A percentile compares a stretch with the other conserved stretches of the same genome.
These are phyloP conservation scores for Acheta domesticus DNA, from an alignment of 2,888 invertebrate genomes.

Conservation along the genomic window DNA sequence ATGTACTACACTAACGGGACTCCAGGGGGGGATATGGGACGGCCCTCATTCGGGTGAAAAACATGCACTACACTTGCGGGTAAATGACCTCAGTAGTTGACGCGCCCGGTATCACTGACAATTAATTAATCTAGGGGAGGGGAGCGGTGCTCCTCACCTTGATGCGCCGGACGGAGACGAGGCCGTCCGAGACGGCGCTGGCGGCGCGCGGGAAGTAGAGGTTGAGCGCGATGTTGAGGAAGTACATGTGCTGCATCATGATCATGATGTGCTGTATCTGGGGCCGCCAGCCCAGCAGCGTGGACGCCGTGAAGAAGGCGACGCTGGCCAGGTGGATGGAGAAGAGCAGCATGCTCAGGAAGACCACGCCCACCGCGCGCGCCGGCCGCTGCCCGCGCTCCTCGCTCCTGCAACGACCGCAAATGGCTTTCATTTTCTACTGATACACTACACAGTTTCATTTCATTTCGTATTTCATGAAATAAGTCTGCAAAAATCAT, in stretches of 20 bases:
- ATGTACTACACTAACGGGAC: too few relatives aligned
- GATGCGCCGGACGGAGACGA: background rate
- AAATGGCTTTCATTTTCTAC: too few relatives aligned
- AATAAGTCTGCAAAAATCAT: too few relatives aligned
- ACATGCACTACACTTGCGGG: too few relatives aligned
- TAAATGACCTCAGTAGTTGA: too few relatives aligned
- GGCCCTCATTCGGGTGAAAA: too few relatives aligned
- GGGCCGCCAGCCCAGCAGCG: background rate
- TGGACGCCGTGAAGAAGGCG: background rate
- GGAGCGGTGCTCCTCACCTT: background rate
- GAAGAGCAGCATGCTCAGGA: background rate
- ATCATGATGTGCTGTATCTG: background rate
- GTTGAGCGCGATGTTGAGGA: conserved; percentile 1
- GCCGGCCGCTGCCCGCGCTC: background rate
- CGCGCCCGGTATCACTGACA: too few relatives aligned
- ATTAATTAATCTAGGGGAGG: too few relatives aligned
- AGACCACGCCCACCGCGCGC: background rate
- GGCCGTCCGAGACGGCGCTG: background rate
- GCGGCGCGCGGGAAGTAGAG: background rate
- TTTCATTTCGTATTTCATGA: too few relatives aligned
- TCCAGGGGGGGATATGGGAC: too few relatives aligned
- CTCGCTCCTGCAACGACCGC: background rate
- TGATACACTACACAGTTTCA: too few relatives aligned
- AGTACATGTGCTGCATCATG: background rate
- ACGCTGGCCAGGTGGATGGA: background rate